Conservation (phyloP, 2,113 vertebrate species). For the Felis chaus region DNA sequence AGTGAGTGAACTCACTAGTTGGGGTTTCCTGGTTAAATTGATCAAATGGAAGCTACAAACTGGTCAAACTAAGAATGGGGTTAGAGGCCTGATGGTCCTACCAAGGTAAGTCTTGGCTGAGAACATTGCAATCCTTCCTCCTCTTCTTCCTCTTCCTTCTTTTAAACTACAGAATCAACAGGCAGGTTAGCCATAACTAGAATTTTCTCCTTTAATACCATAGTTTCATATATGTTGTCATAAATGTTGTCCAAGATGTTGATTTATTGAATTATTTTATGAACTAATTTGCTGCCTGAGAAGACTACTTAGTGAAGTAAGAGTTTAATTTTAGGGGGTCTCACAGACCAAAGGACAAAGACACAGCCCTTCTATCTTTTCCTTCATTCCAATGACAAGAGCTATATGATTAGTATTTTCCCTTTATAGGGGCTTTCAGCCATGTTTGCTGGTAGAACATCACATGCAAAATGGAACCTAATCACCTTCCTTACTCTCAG, state of each 20-base stretch:
- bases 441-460: neutral
- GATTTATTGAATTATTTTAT: constrained; percentile 23
- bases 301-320: neutral
- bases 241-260: neutral
- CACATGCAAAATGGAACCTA: neutral
- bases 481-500: neutral
- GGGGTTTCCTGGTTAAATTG: neutral
- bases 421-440: neutral
- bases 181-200: neutral
- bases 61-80: neutral
- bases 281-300: neutral
- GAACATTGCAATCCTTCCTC: neutral
- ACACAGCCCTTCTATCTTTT: neutral
- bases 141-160: neutral
- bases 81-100: neutral
- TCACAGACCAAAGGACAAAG: neutral
- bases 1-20: neutral
- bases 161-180: neutral
- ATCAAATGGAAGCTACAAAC: neutral
- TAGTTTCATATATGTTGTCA: neutral
- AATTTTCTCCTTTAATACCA: neutral
- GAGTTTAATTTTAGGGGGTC: neutral
- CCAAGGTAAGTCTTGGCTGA: neutral
- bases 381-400: neutral
- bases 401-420: neutral